phyloP scores from a whole-genome alignment of 2,797 vertebrate species.

The Phataginus tetradactyla region DNA sequence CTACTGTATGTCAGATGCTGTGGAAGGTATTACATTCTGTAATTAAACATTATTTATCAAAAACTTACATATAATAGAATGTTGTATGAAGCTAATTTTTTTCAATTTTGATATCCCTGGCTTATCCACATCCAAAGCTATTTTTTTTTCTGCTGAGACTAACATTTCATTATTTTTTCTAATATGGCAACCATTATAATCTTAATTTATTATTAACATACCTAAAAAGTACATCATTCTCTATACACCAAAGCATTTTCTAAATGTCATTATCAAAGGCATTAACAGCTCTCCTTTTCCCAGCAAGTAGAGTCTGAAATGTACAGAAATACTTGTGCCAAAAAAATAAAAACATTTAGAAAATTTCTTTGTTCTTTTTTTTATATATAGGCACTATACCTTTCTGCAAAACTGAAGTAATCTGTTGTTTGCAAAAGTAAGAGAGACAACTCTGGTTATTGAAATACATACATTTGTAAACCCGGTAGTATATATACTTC shows the following conservation, averaged over 20 bases:
- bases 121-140: slow-evolving; percentile 45
- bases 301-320: slow-evolving; percentile 36
- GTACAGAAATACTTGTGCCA: slow-evolving; percentile 23
- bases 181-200: slow-evolving; percentile 30
- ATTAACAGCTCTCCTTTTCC: slow-evolving; percentile 45
- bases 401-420: slow-evolving; percentile 25
- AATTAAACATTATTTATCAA: slow-evolving; percentile 19
- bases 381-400: neutral
- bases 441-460: neutral
- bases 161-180: slow-evolving; percentile 62
- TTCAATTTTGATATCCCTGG: slow-evolving; percentile 35
- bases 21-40: neutral
- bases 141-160: slow-evolving; percentile 52
- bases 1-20: neutral
- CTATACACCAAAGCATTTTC: slow-evolving; percentile 13
- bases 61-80: slow-evolving; percentile 8
- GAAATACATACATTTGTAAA: neutral
- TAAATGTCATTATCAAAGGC: slow-evolving; percentile 39
- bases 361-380: slow-evolving; percentile 42
- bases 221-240: slow-evolving; percentile 70
- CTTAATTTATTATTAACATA: slow-evolving; percentile 85
- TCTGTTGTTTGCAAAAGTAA: slow-evolving; percentile 47
- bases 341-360: slow-evolving; percentile 69
- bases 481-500: neutral
- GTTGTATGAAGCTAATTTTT: slow-evolving; percentile 24